Evolutionary conservation across 2,113 vertebrate genomes (phyloP).

Genomic region (Xerus inauris): DNA sequence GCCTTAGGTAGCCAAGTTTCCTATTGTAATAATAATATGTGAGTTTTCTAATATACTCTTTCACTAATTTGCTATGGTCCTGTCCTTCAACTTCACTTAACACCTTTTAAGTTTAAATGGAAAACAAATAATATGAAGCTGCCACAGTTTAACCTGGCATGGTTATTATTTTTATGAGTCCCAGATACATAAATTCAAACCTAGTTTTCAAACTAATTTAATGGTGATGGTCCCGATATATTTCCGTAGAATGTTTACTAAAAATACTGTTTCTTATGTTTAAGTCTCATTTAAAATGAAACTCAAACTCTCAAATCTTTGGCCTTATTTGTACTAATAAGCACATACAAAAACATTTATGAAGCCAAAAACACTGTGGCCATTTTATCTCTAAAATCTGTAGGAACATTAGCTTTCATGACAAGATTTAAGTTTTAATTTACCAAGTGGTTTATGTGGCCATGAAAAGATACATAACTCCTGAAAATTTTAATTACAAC

Average conservation of each 20-base stretch:
- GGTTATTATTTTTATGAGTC: slow-evolving; percentile 1
- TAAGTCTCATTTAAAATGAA: slow-evolving; percentile 55
- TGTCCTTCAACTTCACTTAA: neutral
- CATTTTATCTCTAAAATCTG: slow-evolving; percentile 27
- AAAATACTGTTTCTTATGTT: slow-evolving; percentile 39
- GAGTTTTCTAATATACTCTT: neutral
- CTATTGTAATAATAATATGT: neutral
- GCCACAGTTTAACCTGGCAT: neutral
- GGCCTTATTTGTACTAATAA: slow-evolving; percentile 10
- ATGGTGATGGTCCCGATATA: neutral
- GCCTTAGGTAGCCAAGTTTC: neutral
- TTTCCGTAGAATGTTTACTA: slow-evolving; percentile 44
- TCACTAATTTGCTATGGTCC: neutral
- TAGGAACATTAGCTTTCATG: neutral
- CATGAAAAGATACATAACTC: neutral
- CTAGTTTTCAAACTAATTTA: slow-evolving; percentile 56
- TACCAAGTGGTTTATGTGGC: neutral
- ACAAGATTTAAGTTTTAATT: slow-evolving; percentile 14
- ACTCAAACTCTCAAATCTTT: slow-evolving; percentile 25
- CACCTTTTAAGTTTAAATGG: neutral
- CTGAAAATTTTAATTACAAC: neutral
- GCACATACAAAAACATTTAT: neutral
- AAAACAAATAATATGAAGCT: neutral
- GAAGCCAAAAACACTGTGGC: slow-evolving; percentile 42
- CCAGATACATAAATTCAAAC: slow-evolving; percentile 43